Conservation (phyloP, 2,113 vertebrate species). For the Electrona antarctica region DNA sequence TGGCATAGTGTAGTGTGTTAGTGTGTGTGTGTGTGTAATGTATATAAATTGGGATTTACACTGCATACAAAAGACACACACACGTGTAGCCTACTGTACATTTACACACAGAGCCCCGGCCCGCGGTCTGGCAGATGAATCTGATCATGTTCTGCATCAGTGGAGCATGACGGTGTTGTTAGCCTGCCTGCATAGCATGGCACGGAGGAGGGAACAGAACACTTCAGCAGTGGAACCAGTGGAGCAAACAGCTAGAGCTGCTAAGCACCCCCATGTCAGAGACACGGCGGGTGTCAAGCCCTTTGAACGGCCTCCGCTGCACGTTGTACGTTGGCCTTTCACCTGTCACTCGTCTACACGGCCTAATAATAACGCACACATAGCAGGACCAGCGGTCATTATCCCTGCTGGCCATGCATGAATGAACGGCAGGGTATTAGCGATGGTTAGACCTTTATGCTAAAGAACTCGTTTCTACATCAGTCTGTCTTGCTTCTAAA, state of each 20-base stretch:
- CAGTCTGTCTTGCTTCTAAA: too few relatives aligned
- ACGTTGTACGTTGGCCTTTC: constrained; percentile 1
- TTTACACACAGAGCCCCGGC: constrained; percentile 22
- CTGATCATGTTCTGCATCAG: constrained; percentile 67
- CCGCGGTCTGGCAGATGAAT: constrained; percentile 61
- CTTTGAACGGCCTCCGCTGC: constrained; percentile 24
- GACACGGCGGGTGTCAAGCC: constrained; percentile 38
- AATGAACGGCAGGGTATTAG: too few relatives aligned
- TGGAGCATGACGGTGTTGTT: constrained; percentile 69
- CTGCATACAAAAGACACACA: neutral
- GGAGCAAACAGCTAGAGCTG: constrained; percentile 32
- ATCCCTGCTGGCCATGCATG: too few relatives aligned
- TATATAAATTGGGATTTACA: too few relatives aligned
- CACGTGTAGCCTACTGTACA: neutral
- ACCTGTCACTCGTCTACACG: too few relatives aligned
- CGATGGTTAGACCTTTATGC: too few relatives aligned
- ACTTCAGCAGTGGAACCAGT: constrained; percentile 52
- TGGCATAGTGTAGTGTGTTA: too few relatives aligned
- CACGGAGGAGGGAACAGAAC: constrained; percentile 26
- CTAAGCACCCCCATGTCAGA: constrained; percentile 41
- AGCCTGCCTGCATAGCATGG: constrained; percentile 51
- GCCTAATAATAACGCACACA: too few relatives aligned
- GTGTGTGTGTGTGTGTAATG: too few relatives aligned
- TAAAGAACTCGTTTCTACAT: too few relatives aligned
- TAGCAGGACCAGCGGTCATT: too few relatives aligned